Conservation (phyloP, 2,888 invertebrate genomes). For the Zygothrica quintamaculata region DNA sequence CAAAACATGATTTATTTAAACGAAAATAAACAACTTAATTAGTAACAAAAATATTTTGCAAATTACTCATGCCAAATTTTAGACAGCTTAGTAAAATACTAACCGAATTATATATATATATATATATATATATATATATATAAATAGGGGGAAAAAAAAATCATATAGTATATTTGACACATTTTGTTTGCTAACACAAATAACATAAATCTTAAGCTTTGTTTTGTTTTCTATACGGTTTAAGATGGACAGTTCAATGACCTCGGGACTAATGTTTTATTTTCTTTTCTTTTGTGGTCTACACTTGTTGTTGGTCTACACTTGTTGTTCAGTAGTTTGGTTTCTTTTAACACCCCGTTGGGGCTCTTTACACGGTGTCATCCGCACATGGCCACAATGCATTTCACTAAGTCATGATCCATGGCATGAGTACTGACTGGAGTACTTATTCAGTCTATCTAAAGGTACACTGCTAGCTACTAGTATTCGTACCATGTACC, state of each 20-base stretch:
- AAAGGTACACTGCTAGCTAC: no score
- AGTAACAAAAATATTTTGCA: conserved; percentile 3
- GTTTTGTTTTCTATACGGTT: not conserved
- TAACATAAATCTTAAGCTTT: not conserved
- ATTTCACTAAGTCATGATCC: conserved; percentile 65
- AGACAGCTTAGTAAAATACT: conserved; percentile 3
- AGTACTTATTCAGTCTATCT: conserved; percentile 14
- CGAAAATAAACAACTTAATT: conserved; percentile 40
- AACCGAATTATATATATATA: conserved; percentile 12
- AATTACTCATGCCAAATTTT: conserved; percentile 17
- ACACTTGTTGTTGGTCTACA: conserved; percentile 52
- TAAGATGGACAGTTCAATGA: conserved; percentile 50
- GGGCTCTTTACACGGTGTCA: conserved; percentile 67
- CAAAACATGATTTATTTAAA: no score
- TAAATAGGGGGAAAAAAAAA: no score
- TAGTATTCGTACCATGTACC: not conserved
- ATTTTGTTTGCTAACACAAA: not conserved
- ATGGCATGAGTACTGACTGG: conserved; percentile 2
- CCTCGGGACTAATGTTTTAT: conserved; percentile 50
- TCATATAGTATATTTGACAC: no score
- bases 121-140: no score
- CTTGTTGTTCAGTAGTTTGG: conserved; percentile 64
- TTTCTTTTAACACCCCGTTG: conserved; percentile 43
- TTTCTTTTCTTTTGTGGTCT: conserved; percentile 25
- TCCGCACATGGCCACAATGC: conserved; percentile 43